Evolutionary conservation across 1,140 invertebrate species (phyloP), one percentile per base, ranked within the genome.

Genomic region (Drosophila gunungcola): DNA sequence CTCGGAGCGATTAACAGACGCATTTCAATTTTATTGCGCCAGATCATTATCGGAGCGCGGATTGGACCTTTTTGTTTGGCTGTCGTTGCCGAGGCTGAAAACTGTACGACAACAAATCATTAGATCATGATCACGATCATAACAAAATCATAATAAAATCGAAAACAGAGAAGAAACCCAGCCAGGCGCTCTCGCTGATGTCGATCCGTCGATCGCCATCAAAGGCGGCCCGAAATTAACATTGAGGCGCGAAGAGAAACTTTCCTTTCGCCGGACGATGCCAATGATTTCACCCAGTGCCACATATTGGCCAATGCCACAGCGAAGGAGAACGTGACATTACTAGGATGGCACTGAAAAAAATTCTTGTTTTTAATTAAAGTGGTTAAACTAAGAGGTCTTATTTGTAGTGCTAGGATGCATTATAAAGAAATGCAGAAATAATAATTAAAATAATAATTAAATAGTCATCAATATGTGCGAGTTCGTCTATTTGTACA

Each of bases 11-110:
- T 89, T 89, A 89, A 89, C 84, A 89, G 69, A 64, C 84, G 84
- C 84, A 89, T 83, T 89, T 89, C 77, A 89, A 84, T 89, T 89
- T 89, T 89, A 89, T 89, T 89, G 77, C 84, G 61, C 84, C 56
- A 78, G 84, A 86, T 86, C 79, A 86, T 88, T 86, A 86, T 86
- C 83, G 73, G 51, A 45, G 67, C 75, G 63, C 62, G 63, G 62
- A 72, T 75, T 43, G 49, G 48, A 56, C 42, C 61, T 67, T 74
- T 67, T 54, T 55, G 53, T 75, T 48, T 43, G 61, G n/a, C 55
- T 57, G 45, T 65, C 53, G 43, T 27, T 43, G 48, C 39, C 52
- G 72, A 43, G 69, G 42, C 51, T 41, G 39, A 64, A 58, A 72
- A 49, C 67, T 73, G 67, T 64, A 51, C 81, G 75, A 85, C 80